phyloP scores from a whole-genome alignment of 2,113 vertebrate genomes.

The Lota lota region DNA sequence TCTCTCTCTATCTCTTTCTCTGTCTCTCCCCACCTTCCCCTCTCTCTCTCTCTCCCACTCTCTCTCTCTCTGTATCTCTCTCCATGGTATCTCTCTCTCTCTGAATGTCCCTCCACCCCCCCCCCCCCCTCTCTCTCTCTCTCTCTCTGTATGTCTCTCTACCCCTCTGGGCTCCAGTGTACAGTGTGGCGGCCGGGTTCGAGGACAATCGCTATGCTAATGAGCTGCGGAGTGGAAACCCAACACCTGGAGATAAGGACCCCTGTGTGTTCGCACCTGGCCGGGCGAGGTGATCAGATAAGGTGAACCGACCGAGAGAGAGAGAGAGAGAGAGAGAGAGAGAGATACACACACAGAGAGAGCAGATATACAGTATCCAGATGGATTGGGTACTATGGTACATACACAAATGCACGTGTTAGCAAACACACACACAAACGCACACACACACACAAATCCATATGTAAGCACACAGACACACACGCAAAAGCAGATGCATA shows the following conservation, averaged over 20 bases:
- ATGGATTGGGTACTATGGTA: constrained; percentile 35
- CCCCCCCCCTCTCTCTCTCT: background rate
- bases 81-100: background rate
- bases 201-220: constrained; percentile 65
- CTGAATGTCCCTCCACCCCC: background rate
- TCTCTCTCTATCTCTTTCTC: too few species aligned
- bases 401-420: background rate
- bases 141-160: background rate
- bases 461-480: too few species aligned
- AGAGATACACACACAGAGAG: background rate
- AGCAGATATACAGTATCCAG: constrained; percentile 53
- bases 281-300: constrained; percentile 63
- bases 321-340: constrained; percentile 39
- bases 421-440: background rate
- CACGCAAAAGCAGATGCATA: too few species aligned
- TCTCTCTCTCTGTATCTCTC: too few species aligned
- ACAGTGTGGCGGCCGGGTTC: constrained; percentile 34
- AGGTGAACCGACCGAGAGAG: constrained; percentile 2
- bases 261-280: constrained; percentile 61
- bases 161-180: constrained; percentile 15
- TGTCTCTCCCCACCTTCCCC: too few species aligned
- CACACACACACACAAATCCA: background rate
- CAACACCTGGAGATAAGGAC: constrained; percentile 60
- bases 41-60: too few species aligned
- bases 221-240: constrained; percentile 58